phyloP scores from a whole-genome alignment of 2,797 vertebrate genomes.

The Philypnodon macrostomus region DNA sequence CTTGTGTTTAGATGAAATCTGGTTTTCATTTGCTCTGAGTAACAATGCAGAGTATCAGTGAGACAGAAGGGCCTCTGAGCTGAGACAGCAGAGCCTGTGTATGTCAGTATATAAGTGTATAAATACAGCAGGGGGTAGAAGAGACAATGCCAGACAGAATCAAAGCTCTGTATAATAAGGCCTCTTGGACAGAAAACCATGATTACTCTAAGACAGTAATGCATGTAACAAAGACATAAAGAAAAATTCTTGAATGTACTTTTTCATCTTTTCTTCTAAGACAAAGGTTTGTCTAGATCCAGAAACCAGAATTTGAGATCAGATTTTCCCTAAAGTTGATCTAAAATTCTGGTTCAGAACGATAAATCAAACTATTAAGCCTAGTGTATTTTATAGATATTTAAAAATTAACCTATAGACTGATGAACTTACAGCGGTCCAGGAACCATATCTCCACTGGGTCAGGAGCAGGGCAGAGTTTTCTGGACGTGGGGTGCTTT shows the following conservation, averaged over 20 bases:
- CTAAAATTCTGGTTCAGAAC: slow-evolving; percentile 18
- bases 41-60: slow-evolving; percentile 59
- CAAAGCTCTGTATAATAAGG: slow-evolving; percentile 24
- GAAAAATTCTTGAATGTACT: slow-evolving; percentile 11
- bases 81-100: slow-evolving; percentile 52
- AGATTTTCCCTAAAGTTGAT: no score
- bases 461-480: slow-evolving; percentile 71
- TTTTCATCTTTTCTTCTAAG: slow-evolving; percentile 22
- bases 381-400: slow-evolving; percentile 19
- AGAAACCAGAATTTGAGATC: slow-evolving; percentile 10
- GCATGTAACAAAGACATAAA: slow-evolving; percentile 15
- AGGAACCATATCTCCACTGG: slow-evolving; percentile 95
- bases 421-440: slow-evolving; percentile 84
- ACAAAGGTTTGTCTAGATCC: slow-evolving; percentile 8
- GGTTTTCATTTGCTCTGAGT: slow-evolving; percentile 65
- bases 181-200: slow-evolving; percentile 21
- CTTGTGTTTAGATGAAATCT: slow-evolving; percentile 66
- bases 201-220: slow-evolving; percentile 17
- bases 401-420: slow-evolving; percentile 12
- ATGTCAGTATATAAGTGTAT: slow-evolving; percentile 18
- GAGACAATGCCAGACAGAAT: slow-evolving; percentile 51
- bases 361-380: slow-evolving; percentile 9
- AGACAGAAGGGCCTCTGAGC: slow-evolving; percentile 56
- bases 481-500: slow-evolving; percentile 78
- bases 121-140: slow-evolving; percentile 40